A percentile compares a stretch with the other conserved stretches of the same genome.
phyloP scores from a whole-genome alignment of 2,797 vertebrate species.

The Cryptoblepharus egeriae region DNA sequence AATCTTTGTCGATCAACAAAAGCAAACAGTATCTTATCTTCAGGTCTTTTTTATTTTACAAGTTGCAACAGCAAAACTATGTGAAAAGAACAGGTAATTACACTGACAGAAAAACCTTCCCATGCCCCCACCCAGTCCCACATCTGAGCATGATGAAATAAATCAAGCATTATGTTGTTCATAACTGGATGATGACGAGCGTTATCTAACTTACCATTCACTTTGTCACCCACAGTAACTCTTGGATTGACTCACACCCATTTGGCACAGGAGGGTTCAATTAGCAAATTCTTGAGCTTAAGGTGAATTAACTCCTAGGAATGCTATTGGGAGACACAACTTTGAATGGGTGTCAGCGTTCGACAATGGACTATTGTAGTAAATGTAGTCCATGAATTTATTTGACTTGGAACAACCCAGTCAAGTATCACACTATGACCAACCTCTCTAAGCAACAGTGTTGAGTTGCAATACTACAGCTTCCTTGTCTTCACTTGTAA shows the following conservation, averaged over 20 bases:
- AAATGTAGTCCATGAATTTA: accelerated
- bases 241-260: conserved; percentile 45
- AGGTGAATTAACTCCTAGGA: conserved; percentile 28
- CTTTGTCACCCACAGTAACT: conserved; percentile 59
- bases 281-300: neutral
- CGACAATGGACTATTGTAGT: neutral
- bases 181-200: conserved; percentile 61
- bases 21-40: conserved; percentile 66
- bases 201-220: conserved; percentile 64
- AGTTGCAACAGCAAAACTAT: conserved; percentile 61
- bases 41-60: conserved; percentile 45
- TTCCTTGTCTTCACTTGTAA: neutral
- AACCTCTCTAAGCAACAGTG: too few relatives aligned
- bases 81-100: conserved; percentile 67
- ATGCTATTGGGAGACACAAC: neutral
- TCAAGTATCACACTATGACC: neutral
- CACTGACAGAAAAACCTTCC: conserved; percentile 63
- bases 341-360: neutral
- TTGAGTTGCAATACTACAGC: neutral
- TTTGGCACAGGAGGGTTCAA: conserved; percentile 33
- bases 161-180: conserved; percentile 53
- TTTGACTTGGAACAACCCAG: neutral
- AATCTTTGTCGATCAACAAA: conserved; percentile 58
- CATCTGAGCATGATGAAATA: conserved; percentile 70
- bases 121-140: conserved; percentile 67